Evolutionary conservation across 2,797 vertebrate genomes (phyloP).

Genomic region (Myotis planiceps): DNA sequence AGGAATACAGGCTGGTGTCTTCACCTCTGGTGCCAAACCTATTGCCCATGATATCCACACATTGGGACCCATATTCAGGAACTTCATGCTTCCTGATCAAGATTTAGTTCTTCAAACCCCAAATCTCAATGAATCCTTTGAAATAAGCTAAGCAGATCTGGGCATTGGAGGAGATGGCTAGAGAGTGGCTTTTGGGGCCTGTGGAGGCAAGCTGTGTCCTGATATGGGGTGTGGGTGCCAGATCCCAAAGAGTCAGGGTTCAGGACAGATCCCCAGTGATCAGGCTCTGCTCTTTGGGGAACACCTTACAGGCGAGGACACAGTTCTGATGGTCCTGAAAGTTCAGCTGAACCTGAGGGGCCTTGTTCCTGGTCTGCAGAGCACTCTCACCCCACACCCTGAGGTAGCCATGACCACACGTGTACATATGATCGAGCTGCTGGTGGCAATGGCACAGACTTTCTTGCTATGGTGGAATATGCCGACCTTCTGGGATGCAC

Average conservation of each 20-base stretch:
- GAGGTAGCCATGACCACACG: slow-evolving; percentile 36
- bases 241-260: slow-evolving; percentile 68
- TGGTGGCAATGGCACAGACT: slow-evolving; percentile 54
- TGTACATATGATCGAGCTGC: slow-evolving; percentile 48
- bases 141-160: slow-evolving; percentile 70
- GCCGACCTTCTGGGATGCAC: slow-evolving; percentile 24
- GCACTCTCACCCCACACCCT: slow-evolving; percentile 64
- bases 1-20: slow-evolving; percentile 64
- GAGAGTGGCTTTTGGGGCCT: slow-evolving; percentile 21
- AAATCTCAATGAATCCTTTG: slow-evolving; percentile 71
- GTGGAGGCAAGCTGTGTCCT: slow-evolving; percentile 51
- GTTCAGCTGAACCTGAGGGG: slow-evolving; percentile 62
- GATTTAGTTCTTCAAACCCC: slow-evolving; percentile 72
- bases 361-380: not conserved
- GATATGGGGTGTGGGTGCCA: slow-evolving; percentile 55
- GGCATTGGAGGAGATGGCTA: slow-evolving; percentile 64
- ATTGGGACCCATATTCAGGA: slow-evolving; percentile 31
- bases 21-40: slow-evolving; percentile 70
- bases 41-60: slow-evolving; percentile 53
- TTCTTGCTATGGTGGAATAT: slow-evolving; percentile 42
- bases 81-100: slow-evolving; percentile 67
- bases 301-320: slow-evolving; percentile 65
- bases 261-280: slow-evolving; percentile 57
- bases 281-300: slow-evolving; percentile 39
- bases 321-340: slow-evolving; percentile 48